These are phyloP conservation scores for Hycleus phaleratus DNA, from an alignment of 1,140 invertebrate species.

Conservation along the genomic window DNA sequence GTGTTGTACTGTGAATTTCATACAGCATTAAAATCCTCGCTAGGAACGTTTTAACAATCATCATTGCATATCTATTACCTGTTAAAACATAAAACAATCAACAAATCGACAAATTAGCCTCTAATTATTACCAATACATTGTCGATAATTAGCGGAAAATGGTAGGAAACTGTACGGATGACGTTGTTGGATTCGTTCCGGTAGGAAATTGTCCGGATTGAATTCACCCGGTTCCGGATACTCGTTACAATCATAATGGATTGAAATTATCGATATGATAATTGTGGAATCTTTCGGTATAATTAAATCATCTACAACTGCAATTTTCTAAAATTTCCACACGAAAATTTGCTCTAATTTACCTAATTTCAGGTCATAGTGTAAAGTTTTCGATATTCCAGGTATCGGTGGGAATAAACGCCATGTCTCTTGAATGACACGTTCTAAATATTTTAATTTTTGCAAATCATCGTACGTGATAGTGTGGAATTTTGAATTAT, in stretches of 20 bases:
- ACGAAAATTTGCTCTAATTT: background rate
- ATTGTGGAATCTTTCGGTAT: background rate
- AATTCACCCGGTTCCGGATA: conserved; percentile 55
- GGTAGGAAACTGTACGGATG: conserved; percentile 21
- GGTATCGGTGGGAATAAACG: conserved; percentile 38
- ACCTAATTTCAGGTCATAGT: background rate
- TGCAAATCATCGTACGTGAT: conserved; percentile 36
- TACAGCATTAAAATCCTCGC: too few relatives aligned
- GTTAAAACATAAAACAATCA: background rate
- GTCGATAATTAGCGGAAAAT: background rate
- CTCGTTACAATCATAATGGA: conserved; percentile 52
- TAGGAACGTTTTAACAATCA: conserved; percentile 53
- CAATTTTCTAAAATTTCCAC: background rate
- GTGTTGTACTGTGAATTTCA: conserved; percentile 44
- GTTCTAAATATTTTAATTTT: conserved; percentile 44
- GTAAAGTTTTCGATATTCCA: background rate
- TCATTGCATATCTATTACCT: conserved; percentile 57
- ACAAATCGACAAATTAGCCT: too few relatives aligned
- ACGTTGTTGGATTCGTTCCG: conserved; percentile 36
- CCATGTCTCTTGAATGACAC: conserved; percentile 41
- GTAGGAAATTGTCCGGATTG: conserved; percentile 46
- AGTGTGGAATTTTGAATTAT: conserved; percentile 39
- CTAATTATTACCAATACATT: background rate
- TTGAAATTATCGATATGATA: background rate
- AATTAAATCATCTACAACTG: background rate